Percentiles rank a stretch among this genome's conserved stretches.
Evolutionary conservation across 2,113 vertebrate genomes (phyloP).

Genomic region (Alethe diademata): DNA sequence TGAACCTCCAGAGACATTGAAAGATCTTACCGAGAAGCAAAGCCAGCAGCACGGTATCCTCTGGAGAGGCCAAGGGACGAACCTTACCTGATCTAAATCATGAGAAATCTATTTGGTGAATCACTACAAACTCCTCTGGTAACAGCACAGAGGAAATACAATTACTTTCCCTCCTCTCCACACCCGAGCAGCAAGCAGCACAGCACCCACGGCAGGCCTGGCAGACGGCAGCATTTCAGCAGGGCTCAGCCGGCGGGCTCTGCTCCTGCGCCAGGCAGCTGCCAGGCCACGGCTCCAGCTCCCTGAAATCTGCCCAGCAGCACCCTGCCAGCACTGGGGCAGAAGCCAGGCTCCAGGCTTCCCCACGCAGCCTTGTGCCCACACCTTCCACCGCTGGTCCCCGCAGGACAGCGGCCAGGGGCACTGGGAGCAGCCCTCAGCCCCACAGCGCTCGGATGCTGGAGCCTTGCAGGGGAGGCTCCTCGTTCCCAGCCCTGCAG

Average conservation of each 20-base stretch:
- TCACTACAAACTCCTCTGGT: neutral
- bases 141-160: neutral
- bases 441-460: fast-evolving
- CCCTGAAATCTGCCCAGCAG: neutral
- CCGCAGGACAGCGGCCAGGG: fast-evolving
- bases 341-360: neutral
- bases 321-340: neutral
- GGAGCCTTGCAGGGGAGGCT: neutral
- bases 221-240: fast-evolving
- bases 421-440: neutral
- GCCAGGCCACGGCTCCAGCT: fast-evolving
- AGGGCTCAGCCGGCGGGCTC: fast-evolving
- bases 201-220: fast-evolving
- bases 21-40: neutral
- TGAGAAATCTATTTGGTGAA: neutral
- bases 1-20: neutral
- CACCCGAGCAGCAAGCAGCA: neutral
- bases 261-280: fast-evolving
- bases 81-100: neutral
- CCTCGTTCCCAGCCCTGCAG: neutral
- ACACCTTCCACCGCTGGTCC: fast-evolving
- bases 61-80: neutral
- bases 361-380: neutral
- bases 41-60: neutral
- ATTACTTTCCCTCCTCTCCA: neutral